Evolutionary conservation across 2,797 vertebrate species (phyloP).

Genomic region (Crax fasciolata): DNA sequence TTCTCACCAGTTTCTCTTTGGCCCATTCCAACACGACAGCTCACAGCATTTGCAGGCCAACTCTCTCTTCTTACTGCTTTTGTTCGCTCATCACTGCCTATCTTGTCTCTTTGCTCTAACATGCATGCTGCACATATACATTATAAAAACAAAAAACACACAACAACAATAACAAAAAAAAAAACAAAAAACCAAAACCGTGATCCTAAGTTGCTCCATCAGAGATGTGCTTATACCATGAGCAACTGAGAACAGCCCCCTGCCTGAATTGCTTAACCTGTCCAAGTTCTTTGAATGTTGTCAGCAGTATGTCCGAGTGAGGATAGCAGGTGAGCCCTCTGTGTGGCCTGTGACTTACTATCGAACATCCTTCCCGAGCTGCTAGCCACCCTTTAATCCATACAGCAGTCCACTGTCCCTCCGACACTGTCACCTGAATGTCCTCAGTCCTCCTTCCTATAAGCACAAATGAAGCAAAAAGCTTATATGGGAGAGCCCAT

Average conservation of each 20-base stretch:
- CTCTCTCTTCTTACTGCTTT: neutral
- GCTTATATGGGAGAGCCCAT: neutral
- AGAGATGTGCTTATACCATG: neutral
- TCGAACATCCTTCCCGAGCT: neutral
- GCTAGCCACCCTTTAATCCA: neutral
- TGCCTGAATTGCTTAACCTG: neutral
- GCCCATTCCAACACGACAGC: neutral
- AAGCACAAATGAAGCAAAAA: neutral
- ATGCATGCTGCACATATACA: rapidly evolving
- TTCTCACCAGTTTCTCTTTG: neutral
- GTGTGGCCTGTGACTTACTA: neutral
- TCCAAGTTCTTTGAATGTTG: neutral
- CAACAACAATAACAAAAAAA: too few relatives aligned
- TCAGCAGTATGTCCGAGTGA: neutral
- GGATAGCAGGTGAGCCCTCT: neutral
- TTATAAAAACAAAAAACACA: neutral
- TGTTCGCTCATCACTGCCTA: neutral
- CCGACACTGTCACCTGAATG: neutral
- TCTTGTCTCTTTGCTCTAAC: neutral
- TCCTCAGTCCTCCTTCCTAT: neutral
- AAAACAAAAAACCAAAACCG: neutral
- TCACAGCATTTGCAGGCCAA: neutral
- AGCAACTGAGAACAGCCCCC: neutral
- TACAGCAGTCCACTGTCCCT: neutral
- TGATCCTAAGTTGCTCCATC: neutral